Evolutionary conservation across 1,140 invertebrate species (phyloP).

Genomic region (Drosophila sechellia): DNA sequence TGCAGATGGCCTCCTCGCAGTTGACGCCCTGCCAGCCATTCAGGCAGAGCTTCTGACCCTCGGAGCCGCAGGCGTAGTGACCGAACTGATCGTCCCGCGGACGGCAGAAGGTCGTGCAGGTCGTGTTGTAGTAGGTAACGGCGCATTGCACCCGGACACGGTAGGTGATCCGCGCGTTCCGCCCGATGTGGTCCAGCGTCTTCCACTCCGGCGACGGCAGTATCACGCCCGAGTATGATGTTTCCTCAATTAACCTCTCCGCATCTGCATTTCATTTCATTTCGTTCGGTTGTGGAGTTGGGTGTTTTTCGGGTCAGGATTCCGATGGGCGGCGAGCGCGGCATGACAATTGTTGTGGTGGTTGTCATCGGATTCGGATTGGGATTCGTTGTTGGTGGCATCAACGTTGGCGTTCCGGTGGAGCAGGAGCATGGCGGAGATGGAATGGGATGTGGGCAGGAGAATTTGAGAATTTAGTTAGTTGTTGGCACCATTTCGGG

Average conservation of each 20-base stretch:
- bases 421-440: constrained; percentile 5
- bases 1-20: constrained; percentile 96
- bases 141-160: constrained; percentile 95
- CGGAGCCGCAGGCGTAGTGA: constrained; percentile 95
- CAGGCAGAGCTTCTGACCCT: constrained; percentile 96
- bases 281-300: constrained; percentile 25
- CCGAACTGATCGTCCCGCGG: constrained; percentile 96
- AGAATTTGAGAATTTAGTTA: constrained; percentile 72
- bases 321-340: constrained; percentile 19
- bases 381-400: constrained; percentile 67
- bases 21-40: constrained; percentile 96
- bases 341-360: constrained; percentile 69
- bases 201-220: constrained; percentile 95
- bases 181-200: constrained; percentile 92
- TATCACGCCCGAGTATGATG: constrained; percentile 95
- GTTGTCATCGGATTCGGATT: constrained; percentile 15
- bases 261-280: constrained; percentile 84
- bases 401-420: constrained; percentile 78
- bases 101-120: constrained; percentile 96
- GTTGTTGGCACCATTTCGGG: constrained; percentile 69
- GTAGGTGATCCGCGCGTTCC: constrained; percentile 91
- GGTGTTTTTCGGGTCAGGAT: constrained; percentile 14
- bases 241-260: constrained; percentile 92
- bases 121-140: constrained; percentile 96
- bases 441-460: constrained; percentile 13